Evolutionary conservation across 2,113 vertebrate species (phyloP).

Genomic region (Syrmaticus mikado): DNA sequence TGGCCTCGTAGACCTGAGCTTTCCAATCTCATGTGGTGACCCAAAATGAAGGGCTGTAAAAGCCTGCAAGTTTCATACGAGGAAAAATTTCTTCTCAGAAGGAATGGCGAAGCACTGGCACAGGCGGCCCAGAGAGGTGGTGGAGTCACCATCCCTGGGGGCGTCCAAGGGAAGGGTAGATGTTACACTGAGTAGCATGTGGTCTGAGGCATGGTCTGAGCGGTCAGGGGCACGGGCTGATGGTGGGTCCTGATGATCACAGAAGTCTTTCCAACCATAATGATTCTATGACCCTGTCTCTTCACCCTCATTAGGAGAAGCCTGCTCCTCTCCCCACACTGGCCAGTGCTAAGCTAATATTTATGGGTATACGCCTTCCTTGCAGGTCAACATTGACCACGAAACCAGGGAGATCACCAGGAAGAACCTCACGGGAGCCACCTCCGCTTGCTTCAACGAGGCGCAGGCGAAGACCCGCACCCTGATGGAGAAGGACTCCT

Average conservation of each 20-base stretch:
- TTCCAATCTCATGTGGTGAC: accelerated
- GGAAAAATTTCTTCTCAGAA: no score
- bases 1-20: not conserved
- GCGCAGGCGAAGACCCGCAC: conserved; percentile 81
- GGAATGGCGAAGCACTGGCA: no score
- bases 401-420: conserved; percentile 83
- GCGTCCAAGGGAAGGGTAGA: no score
- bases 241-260: no score
- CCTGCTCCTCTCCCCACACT: accelerated
- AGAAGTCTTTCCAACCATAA: no score
- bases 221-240: no score
- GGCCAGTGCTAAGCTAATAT: not conserved
- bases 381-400: conserved; percentile 86
- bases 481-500: conserved; percentile 87
- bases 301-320: not conserved
- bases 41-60: not conserved
- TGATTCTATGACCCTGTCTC: not conserved
- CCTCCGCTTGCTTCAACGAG: conserved; percentile 72
- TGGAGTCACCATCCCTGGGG: no score
- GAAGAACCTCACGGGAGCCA: conserved; percentile 69
- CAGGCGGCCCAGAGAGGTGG: no score
- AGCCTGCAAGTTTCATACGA: not conserved
- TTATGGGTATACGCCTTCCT: not conserved
- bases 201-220: no score
- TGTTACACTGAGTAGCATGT: no score